These are phyloP conservation scores for Ephydatia muelleri DNA, from an alignment of 37 sponge, comb jelly and placozoan species.

Conservation along the genomic window DNA sequence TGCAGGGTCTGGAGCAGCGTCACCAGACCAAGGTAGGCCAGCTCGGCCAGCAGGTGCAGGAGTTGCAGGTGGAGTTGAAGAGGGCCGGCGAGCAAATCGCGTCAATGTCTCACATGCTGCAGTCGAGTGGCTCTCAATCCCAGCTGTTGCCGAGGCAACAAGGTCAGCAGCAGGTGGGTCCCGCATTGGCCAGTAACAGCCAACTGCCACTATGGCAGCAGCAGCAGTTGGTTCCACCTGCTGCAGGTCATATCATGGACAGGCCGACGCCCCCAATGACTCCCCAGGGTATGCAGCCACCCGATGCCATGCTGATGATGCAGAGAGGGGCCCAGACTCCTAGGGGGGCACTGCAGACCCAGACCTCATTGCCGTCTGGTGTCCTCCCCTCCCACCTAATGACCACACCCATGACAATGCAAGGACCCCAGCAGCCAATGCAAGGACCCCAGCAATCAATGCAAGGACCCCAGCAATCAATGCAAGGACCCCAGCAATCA, in stretches of 20 bases:
- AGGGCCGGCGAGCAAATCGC: constrained; percentile 8
- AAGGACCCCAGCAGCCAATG: neutral
- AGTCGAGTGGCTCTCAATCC: neutral
- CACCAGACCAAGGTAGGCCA: constrained; percentile 45
- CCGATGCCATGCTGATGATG: no score
- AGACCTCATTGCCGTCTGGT: neutral
- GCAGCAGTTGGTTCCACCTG: neutral
- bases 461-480: neutral
- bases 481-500: no score
- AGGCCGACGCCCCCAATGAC: neutral
- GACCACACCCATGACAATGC: no score
- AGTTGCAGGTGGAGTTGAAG: constrained; percentile 48
- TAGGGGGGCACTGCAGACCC: neutral
- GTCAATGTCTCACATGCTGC: neutral
- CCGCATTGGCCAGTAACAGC: neutral
- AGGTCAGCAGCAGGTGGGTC: no score
- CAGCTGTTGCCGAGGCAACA: no score
- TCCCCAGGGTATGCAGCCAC: neutral
- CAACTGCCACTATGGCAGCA: neutral
- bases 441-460: constrained; percentile 7
- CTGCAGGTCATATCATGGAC: neutral
- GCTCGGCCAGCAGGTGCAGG: constrained; percentile 63
- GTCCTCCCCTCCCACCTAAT: no score
- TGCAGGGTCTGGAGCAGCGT: constrained; percentile 53
- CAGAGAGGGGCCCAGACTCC: neutral